Percentiles rank a stretch among this genome's conserved stretches.
phyloP scores from a whole-genome alignment of 2,797 vertebrate genomes.

The Phyllotis vaccarum region DNA sequence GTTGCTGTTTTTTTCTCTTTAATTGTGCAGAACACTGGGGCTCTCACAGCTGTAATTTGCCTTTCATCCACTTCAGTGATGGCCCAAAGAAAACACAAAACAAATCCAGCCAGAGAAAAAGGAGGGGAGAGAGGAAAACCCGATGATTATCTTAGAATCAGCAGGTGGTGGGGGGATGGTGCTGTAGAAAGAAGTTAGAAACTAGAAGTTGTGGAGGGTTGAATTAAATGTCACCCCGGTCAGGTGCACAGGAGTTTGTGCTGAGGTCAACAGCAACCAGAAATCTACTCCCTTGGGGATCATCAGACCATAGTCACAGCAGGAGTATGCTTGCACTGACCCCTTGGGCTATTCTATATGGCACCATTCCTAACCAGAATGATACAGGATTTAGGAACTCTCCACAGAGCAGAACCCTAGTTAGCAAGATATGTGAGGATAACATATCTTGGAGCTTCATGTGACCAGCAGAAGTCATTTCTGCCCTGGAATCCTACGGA shows the following conservation, averaged over 20 bases:
- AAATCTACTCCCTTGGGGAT: conserved; percentile 14
- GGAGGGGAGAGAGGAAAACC: conserved; percentile 33
- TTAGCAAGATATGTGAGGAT: background rate
- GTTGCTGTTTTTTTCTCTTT: conserved; percentile 14
- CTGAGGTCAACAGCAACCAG: background rate
- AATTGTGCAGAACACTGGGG: conserved; percentile 79
- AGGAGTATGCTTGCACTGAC: background rate
- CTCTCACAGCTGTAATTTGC: conserved; percentile 83
- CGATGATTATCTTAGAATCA: conserved; percentile 71
- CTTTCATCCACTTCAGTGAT: conserved; percentile 84
- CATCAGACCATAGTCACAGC: background rate
- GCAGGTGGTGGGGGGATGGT: background rate
- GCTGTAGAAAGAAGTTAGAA: conserved; percentile 81
- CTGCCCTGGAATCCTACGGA: background rate
- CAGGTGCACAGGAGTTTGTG: background rate
- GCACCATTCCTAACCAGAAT: background rate
- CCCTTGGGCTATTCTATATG: background rate
- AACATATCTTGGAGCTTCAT: background rate
- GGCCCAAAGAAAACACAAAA: conserved; percentile 86
- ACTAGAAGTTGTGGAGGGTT: conserved; percentile 62
- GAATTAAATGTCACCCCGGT: conserved; percentile 65
- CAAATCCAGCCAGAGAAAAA: conserved; percentile 77
- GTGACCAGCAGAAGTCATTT: background rate
- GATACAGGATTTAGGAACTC: background rate
- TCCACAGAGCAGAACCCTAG: background rate